phyloP scores from a whole-genome alignment of 2,888 invertebrate genomes.

The Perdita meconis region DNA sequence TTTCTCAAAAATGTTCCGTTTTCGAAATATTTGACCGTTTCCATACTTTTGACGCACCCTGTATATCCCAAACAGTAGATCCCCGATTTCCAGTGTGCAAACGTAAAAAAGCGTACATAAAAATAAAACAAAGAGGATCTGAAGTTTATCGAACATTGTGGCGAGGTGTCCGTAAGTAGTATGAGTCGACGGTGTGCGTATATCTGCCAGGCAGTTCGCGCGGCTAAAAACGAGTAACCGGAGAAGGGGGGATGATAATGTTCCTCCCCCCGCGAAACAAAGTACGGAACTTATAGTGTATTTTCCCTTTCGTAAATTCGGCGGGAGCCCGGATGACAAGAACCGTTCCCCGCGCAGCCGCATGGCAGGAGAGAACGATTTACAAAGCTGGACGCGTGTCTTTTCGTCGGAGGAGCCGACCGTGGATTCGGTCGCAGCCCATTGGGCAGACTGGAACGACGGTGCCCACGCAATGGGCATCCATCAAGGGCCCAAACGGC shows the following conservation, averaged over 20 bases:
- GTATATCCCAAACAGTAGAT: too few species aligned
- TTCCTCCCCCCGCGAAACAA: constrained; percentile 47
- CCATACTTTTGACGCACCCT: too few species aligned
- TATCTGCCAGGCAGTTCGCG: constrained; percentile 32
- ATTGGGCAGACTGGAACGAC: constrained; percentile 74
- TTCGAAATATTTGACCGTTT: too few species aligned
- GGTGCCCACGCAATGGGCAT: constrained; percentile 80
- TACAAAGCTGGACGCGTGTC: constrained; percentile 71
- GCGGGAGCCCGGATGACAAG: constrained; percentile 26
- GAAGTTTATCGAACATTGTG: constrained; percentile 29
- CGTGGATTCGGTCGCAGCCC: constrained; percentile 74
- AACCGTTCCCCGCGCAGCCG: constrained; percentile 12
- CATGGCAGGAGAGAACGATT: constrained; percentile 59
- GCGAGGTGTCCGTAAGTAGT: constrained; percentile 30
- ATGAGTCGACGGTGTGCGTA: constrained; percentile 48
- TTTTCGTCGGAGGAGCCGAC: constrained; percentile 62
- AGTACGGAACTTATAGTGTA: constrained; percentile 50
- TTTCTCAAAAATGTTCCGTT: too few species aligned
- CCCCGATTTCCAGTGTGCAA: background rate
- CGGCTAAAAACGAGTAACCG: background rate
- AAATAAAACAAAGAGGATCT: constrained; percentile 34
- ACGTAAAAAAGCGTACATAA: too few species aligned
- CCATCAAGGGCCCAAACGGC: constrained; percentile 80
- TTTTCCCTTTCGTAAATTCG: constrained; percentile 61
- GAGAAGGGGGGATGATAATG: constrained; percentile 46